A percentile compares a stretch with the other conserved stretches of the same genome.
These are phyloP conservation scores for Ctenomys sociabilis DNA, from an alignment of 2,113 vertebrate genomes.

Conservation along the genomic window DNA sequence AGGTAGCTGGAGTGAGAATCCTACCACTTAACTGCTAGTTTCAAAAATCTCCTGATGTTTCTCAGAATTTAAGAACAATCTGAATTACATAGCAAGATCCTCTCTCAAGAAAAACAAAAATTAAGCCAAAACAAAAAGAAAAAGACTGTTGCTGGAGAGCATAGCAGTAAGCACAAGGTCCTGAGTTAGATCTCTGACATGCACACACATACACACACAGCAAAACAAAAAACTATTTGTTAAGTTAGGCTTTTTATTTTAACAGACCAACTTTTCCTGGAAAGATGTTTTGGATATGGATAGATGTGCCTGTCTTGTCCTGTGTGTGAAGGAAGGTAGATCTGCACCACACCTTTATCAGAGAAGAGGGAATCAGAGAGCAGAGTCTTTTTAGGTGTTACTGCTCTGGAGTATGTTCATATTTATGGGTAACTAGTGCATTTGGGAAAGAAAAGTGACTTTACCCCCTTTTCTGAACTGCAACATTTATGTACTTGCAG, in stretches of 20 bases:
- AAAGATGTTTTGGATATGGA: background rate
- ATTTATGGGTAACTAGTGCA: background rate
- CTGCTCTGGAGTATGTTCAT: background rate
- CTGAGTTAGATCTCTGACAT: too few species aligned
- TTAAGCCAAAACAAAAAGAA: background rate
- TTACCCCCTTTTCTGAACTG: background rate
- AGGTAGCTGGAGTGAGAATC: too few species aligned
- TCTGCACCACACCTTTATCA: background rate
- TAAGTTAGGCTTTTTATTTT: background rate
- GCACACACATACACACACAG: too few species aligned
- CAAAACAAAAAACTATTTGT: background rate
- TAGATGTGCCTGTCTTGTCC: background rate
- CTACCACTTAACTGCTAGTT: too few species aligned
- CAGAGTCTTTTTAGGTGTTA: background rate
- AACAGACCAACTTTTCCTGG: background rate
- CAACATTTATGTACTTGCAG: background rate
- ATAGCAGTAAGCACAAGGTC: too few species aligned
- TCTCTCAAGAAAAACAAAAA: background rate
- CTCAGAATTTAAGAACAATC: background rate
- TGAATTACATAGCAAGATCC: background rate
- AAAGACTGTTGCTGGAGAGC: too few species aligned
- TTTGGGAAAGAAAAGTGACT: constrained; percentile 10
- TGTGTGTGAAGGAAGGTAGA: background rate
- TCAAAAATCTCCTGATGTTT: too few species aligned
- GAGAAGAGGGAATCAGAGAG: background rate